Evolutionary conservation across 2,797 vertebrate species (phyloP), one percentile per base, ranked within the genome.

Genomic region (Florisuga fusca): DNA sequence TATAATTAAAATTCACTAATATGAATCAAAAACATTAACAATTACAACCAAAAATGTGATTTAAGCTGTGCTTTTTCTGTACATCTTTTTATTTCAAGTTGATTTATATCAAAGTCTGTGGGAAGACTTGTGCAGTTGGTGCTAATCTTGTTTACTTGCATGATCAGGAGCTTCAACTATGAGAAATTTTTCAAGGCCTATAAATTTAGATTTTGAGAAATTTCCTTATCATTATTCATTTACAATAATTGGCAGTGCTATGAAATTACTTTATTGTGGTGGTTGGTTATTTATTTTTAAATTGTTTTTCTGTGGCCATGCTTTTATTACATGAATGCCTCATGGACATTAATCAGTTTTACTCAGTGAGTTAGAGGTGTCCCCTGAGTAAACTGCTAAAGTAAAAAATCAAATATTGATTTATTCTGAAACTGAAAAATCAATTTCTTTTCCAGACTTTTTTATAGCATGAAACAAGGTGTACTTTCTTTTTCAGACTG

Each of bases 391-490:
- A 87, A 53, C 50, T 29, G 45, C 75, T 73, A 33, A 92, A 87
- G 84, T 61, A 73, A 82, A 88, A 67, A 54, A 83, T 89, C 75
- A 45, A 22, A 26, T 90, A 89, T 71, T 11, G 86, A 95, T 94
- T 63, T 43, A 6, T 48, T 53, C 68, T 23, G 64, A 38, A 90
- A 58, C 53, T 3, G 78, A 80, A 76, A 6, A 38, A 87, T 67
- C 29, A 67, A 84, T 95, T 78, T 88, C 27, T 64, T 72, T 89
- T 71, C 43, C 51, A 50, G 55, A 6, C 62, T 53, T 55, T n/a
- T 55, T n/a, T 12, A 55, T 31, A 73, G 2, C 48, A 26, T 10
- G 51, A 41, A 73, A n/a, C 54, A 23, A 72, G 43, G 83, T 27
- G 57, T 29, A 22, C 45, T 75, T 81, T 86, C 27, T 64, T 72